Conservation (phyloP, 2,888 invertebrate species). For the Tenodera sinensis region DNA sequence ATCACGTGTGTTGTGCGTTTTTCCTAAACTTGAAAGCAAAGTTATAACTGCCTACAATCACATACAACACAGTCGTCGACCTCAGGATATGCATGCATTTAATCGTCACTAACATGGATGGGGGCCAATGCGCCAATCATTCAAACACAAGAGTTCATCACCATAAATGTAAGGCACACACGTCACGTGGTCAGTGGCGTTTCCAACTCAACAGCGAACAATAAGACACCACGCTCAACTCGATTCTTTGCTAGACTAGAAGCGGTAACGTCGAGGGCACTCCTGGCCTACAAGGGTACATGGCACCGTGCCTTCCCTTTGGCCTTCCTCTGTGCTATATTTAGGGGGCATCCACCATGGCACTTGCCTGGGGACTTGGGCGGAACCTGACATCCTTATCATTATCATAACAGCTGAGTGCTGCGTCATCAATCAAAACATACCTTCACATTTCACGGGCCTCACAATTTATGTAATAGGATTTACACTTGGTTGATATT, state of each 20-base stretch:
- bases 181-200: not conserved
- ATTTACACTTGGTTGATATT: no score
- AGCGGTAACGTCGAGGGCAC: not conserved
- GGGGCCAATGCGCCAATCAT: not conserved
- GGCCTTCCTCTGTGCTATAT: not conserved
- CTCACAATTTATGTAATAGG: no score
- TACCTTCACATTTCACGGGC: no score
- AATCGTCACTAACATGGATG: no score
- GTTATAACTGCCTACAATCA: not conserved
- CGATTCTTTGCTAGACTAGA: not conserved
- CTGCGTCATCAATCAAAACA: no score
- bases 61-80: not conserved
- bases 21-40: not conserved
- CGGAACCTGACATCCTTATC: not conserved
- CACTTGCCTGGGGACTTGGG: not conserved
- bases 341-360: not conserved
- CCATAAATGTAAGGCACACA: not conserved
- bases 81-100: not conserved
- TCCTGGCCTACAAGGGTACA: not conserved
- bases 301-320: not conserved
- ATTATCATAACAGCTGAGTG: no score
- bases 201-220: not conserved
- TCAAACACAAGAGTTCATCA: not conserved
- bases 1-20: not conserved
- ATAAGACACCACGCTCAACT: not conserved